Evolutionary conservation across 2,888 invertebrate genomes (phyloP).

Genomic region (Griposia aprilina): DNA sequence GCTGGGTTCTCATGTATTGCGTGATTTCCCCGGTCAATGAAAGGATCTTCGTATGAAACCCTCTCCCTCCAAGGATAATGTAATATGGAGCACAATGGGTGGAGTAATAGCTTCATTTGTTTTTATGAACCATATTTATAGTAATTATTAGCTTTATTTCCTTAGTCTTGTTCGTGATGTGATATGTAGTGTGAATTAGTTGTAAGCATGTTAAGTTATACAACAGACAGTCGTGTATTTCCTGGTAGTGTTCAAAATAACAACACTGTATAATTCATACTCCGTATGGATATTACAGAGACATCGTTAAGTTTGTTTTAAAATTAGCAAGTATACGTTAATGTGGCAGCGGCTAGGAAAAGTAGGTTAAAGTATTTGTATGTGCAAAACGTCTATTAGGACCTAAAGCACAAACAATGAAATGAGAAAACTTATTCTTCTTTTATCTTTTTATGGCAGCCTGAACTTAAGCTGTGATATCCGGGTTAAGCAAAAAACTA

Average conservation of each 20-base stretch:
- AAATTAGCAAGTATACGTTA: conserved; percentile 49
- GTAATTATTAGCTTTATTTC: conserved; percentile 67
- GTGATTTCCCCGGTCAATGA: conserved; percentile 81
- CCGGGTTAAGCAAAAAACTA: conserved; percentile 28
- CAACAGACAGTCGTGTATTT: conserved; percentile 32
- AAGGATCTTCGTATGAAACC: conserved; percentile 71
- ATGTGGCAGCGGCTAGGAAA: conserved; percentile 33
- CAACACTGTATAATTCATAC: conserved; percentile 41
- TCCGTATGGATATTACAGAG: conserved; percentile 19
- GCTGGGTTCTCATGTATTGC: conserved; percentile 74
- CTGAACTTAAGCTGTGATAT: conserved; percentile 19
- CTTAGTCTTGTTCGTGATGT: conserved; percentile 57
- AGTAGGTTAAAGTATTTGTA: conserved; percentile 52
- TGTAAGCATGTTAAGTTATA: conserved; percentile 36
- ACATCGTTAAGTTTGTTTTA: conserved; percentile 37
- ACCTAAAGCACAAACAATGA: conserved; percentile 43
- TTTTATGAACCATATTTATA: conserved; percentile 70
- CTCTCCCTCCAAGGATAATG: conserved; percentile 67
- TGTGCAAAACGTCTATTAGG: conserved; percentile 50
- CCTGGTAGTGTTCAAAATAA: conserved; percentile 37
- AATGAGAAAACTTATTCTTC: conserved; percentile 5
- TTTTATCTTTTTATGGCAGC: conserved; percentile 28
- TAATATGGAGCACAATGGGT: conserved; percentile 69
- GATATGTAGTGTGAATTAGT: conserved; percentile 55
- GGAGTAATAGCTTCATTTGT: conserved; percentile 68